A percentile compares a stretch with the other conserved stretches of the same genome.
These are phyloP conservation scores for Bubo bubo DNA, from an alignment of 2,113 vertebrate genomes.

Conservation along the genomic window DNA sequence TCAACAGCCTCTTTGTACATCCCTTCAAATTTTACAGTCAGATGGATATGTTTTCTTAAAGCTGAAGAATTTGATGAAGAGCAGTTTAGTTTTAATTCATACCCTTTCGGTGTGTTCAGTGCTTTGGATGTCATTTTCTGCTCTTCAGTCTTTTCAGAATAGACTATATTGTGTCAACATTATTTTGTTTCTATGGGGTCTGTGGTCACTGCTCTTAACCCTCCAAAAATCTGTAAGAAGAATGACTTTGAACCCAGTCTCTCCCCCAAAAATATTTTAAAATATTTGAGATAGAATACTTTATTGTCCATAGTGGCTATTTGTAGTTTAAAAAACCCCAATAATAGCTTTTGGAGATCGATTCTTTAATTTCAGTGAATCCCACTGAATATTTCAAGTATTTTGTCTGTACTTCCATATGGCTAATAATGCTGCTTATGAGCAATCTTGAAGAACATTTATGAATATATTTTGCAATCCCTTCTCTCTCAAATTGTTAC, in stretches of 20 bases:
- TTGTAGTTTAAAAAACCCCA: not conserved
- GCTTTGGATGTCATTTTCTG: not conserved
- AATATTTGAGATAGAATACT: not conserved
- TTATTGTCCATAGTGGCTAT: not conserved
- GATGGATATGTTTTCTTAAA: not conserved
- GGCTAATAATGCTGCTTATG: not conserved
- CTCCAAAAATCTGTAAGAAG: not conserved
- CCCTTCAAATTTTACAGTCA: not conserved
- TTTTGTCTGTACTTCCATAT: not conserved
- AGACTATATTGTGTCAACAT: not conserved
- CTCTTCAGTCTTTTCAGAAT: not conserved
- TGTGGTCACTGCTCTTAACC: not conserved
- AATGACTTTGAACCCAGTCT: not conserved
- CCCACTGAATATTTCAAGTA: not conserved
- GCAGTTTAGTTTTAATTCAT: not conserved
- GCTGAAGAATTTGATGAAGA: not conserved
- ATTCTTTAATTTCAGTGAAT: not conserved
- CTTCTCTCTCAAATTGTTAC: not conserved
- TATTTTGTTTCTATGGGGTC: not conserved
- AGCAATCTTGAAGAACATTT: not conserved
- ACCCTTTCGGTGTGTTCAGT: not conserved
- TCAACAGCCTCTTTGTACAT: not conserved
- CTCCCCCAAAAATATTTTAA: rapidly evolving
- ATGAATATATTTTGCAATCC: not conserved
- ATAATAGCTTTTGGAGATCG: not conserved